These are phyloP conservation scores for Pammene fasciana DNA, from an alignment of 2,888 invertebrate genomes.

Conservation along the genomic window DNA sequence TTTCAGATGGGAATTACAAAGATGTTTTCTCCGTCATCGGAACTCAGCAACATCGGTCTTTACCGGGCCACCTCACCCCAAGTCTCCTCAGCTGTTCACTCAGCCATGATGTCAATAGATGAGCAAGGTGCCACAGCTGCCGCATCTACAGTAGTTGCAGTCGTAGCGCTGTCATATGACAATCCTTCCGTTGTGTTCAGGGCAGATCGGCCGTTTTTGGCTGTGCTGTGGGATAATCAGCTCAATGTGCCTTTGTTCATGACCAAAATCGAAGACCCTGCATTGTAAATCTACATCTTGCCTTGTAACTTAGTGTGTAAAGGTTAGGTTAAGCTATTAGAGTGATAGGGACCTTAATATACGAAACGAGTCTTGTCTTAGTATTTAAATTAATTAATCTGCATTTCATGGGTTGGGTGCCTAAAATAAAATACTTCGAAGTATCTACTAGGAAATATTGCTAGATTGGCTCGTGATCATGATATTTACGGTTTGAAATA, in stretches of 20 bases:
- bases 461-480: background rate
- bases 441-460: too few species aligned
- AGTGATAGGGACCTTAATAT: background rate
- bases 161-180: constrained; percentile 76
- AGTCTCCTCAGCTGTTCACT: constrained; percentile 76
- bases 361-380: background rate
- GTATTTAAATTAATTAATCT: background rate
- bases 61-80: constrained; percentile 57
- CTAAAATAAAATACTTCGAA: too few species aligned
- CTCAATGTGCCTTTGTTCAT: constrained; percentile 77
- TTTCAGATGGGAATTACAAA: constrained; percentile 76
- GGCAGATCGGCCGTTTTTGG: constrained; percentile 78
- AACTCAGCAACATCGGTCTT: constrained; percentile 64
- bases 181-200: constrained; percentile 62
- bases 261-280: constrained; percentile 76
- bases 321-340: background rate
- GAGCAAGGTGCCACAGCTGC: constrained; percentile 79
- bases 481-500: constrained; percentile 6
- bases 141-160: constrained; percentile 72
- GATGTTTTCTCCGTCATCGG: constrained; percentile 67
- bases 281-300: constrained; percentile 44
- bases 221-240: constrained; percentile 74
- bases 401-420: background rate
- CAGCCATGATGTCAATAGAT: constrained; percentile 78
- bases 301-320: constrained; percentile 36